Conservation (phyloP, 2,888 invertebrate genomes). For the Exocentrus adspersus region DNA sequence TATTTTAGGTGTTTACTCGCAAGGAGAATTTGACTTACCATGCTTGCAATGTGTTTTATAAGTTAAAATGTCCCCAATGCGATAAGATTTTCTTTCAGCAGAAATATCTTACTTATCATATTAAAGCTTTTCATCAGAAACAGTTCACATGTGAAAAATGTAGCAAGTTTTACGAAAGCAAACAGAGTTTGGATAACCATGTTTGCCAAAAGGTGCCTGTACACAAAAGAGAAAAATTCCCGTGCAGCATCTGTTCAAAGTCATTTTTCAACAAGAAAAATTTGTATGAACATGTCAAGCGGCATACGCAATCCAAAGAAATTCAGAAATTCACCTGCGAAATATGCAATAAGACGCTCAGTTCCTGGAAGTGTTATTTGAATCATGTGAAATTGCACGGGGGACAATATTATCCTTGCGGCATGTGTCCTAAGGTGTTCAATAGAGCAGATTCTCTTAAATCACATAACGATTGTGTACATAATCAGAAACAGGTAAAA, state of each 20-base stretch:
- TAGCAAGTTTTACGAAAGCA: slow-evolving; percentile 47
- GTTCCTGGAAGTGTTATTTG: slow-evolving; percentile 34
- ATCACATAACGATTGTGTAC: slow-evolving; percentile 61
- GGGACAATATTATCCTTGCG: slow-evolving; percentile 47
- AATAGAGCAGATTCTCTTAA: slow-evolving; percentile 42
- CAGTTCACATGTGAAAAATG: slow-evolving; percentile 52
- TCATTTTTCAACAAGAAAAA: slow-evolving; percentile 48
- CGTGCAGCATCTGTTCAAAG: slow-evolving; percentile 53
- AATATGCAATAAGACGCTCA: slow-evolving; percentile 33
- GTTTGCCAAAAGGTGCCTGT: slow-evolving; percentile 46
- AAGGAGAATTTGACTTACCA: slow-evolving; percentile 61
- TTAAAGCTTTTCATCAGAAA: slow-evolving; percentile 54
- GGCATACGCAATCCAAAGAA: slow-evolving; percentile 36
- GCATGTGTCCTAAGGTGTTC: slow-evolving; percentile 48
- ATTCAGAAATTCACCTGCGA: slow-evolving; percentile 30
- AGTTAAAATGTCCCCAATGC: slow-evolving; percentile 47
- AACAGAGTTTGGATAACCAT: slow-evolving; percentile 50
- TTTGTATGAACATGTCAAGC: slow-evolving; percentile 52
- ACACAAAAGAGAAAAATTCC: slow-evolving; percentile 45
- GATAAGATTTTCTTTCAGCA: slow-evolving; percentile 61
- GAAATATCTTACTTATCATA: slow-evolving; percentile 65
- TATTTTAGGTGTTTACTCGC: slow-evolving; percentile 62
- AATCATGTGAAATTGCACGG: slow-evolving; percentile 61
- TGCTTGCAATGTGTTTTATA: slow-evolving; percentile 52
- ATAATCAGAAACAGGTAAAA: slow-evolving; percentile 25